Base-by-base conservation (phyloP, 2,113 vertebrate species). In the Maccullochella peelii region DNA sequence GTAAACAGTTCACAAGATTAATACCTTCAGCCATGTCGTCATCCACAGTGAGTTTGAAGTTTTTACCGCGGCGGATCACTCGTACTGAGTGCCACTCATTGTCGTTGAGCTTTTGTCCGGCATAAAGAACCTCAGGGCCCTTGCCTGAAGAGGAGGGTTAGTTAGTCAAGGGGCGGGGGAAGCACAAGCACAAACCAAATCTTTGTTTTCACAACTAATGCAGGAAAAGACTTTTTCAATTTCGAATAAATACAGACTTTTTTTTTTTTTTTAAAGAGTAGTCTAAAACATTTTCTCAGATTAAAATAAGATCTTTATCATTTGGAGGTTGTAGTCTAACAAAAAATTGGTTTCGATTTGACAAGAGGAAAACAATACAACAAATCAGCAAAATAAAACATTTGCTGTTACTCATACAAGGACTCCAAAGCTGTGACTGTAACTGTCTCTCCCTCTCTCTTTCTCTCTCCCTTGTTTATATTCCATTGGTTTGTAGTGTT, bases 21-120 rank as follows among this genome's bases (percentile, higher is more conserved):
- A 75, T 95, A 99, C 98, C 98, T 96, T 99, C 98, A 0, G 97
- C 97, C 52, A 98, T 96, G 79, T 99, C 98, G 36, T 99, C 97
- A 67, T 99, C 98, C 94, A 99, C 98, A 0, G 95, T 97, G 63
- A 99, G 95, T 90, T 97, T 98, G 86, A 99, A 95, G 95, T 93
- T 96, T 92, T 99, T 99, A 93, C 98, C 98, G 36, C 98, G 96
- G 0, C 98, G 97, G 54, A 97, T 92, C 59, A 99, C 98, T 14
- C 97, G 95, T 2, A 99, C 98, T 0, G 98, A 97, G 94, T 99
- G 98, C 98, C 98, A 99, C 25, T 98, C 97, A 0, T 99, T 98
- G 95, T 99, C 97, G 68, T 99, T 99, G 91, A 99, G 96, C 73
- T 99, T 99, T 94, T 99, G 97, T 77, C 98, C 98, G 14, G 98